Percentiles rank a stretch among this genome's conserved stretches.
Evolutionary conservation across 2,797 vertebrate species (phyloP).

Genomic region (Tapirus indicus): DNA sequence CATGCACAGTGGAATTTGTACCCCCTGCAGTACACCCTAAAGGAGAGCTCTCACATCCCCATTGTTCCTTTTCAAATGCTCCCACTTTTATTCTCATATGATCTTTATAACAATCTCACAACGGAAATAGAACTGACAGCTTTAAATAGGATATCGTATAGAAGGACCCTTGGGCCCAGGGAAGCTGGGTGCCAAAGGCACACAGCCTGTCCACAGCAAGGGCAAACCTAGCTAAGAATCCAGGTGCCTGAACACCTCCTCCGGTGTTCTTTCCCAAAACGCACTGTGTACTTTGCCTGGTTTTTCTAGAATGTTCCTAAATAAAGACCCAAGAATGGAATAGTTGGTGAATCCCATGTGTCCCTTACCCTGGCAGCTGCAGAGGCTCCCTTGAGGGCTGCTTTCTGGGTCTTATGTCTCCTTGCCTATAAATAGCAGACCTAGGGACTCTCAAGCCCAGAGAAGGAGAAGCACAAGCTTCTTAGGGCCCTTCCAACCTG

Average conservation of each 20-base stretch:
- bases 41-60: background rate
- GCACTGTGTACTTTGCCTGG: background rate
- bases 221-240: background rate
- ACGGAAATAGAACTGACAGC: background rate
- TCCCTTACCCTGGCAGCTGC: background rate
- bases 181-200: background rate
- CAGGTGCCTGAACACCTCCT: too few species aligned
- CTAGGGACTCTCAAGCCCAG: constrained; percentile 63
- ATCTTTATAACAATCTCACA: background rate
- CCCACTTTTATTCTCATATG: background rate
- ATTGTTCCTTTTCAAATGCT: background rate
- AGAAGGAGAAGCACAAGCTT: constrained; percentile 22
- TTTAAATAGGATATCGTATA: background rate
- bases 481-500: background rate
- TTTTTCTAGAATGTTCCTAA: background rate
- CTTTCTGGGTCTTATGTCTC: constrained; percentile 61
- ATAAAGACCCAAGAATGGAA: background rate
- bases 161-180: background rate
- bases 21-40: background rate
- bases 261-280: background rate
- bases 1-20: background rate
- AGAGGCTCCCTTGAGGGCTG: constrained; percentile 41
- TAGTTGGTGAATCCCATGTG: background rate
- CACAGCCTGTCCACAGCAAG: background rate
- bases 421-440: constrained; percentile 74